Evolutionary conservation across 2,797 vertebrate species (phyloP).

Genomic region (Garrulus glandarius): DNA sequence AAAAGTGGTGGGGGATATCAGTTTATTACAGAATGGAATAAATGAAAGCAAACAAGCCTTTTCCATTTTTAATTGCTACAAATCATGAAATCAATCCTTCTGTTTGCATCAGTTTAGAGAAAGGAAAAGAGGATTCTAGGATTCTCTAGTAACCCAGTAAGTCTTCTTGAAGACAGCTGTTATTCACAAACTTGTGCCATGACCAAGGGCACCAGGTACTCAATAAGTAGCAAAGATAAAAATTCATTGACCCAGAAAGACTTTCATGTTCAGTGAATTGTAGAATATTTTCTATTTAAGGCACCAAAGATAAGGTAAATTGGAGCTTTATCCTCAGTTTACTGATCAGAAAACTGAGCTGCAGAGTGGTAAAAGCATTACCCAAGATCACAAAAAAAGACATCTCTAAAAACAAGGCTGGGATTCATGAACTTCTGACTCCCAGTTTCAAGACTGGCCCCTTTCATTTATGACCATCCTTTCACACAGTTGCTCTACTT

Average conservation of each 20-base stretch:
- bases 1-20: not conserved
- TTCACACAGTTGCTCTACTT: not conserved
- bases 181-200: not conserved
- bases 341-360: not conserved
- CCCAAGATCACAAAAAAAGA: not conserved
- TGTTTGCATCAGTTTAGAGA: conserved; percentile 23
- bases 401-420: not conserved
- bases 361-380: not conserved
- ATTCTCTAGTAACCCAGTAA: not conserved
- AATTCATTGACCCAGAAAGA: not conserved
- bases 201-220: not conserved
- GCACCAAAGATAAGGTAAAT: not conserved
- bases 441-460: not conserved
- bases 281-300: not conserved
- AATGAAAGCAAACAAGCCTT: not conserved
- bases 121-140: conserved; percentile 24
- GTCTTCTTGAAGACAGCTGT: not conserved
- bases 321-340: not conserved
- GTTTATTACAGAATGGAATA: not conserved
- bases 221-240: not conserved
- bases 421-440: not conserved
- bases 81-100: conserved; percentile 39
- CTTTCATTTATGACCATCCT: not conserved
- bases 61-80: conserved; percentile 24
- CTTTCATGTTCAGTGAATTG: not conserved